These are phyloP conservation scores for Gymnopithys bicolor DNA, from an alignment of 2,797 vertebrate species.

Conservation along the genomic window DNA sequence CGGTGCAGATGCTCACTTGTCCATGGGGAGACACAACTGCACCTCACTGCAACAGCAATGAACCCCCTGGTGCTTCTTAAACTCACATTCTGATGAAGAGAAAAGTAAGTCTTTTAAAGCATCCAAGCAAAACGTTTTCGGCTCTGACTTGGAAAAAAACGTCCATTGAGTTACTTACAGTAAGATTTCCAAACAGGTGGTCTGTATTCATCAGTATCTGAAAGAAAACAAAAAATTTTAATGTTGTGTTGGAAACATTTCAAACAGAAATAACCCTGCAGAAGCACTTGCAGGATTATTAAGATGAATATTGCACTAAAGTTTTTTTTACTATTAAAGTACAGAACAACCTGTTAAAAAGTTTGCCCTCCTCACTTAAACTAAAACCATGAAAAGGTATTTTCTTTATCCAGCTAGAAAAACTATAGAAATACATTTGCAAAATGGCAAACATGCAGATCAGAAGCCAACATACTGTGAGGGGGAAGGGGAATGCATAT, in stretches of 20 bases:
- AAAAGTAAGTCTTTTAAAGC: neutral
- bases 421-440: neutral
- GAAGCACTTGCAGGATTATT: neutral
- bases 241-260: neutral
- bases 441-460: neutral
- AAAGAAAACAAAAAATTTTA: conserved; percentile 57
- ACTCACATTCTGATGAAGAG: neutral
- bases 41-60: neutral
- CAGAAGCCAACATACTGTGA: neutral
- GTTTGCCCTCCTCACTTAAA: neutral
- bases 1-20: neutral
- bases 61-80: neutral
- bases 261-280: neutral
- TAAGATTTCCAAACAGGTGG: conserved; percentile 93
- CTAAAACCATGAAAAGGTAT: neutral
- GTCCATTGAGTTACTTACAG: conserved; percentile 79
- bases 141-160: neutral
- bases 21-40: neutral
- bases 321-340: neutral
- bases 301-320: neutral
- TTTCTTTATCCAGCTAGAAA: neutral
- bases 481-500: neutral
- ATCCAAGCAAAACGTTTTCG: neutral
- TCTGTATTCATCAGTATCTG: conserved; percentile 90
- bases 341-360: neutral